Evolutionary conservation across 2,888 invertebrate genomes (phyloP), one percentile per base, ranked within the genome.

Genomic region (Eristalis intricaria): DNA sequence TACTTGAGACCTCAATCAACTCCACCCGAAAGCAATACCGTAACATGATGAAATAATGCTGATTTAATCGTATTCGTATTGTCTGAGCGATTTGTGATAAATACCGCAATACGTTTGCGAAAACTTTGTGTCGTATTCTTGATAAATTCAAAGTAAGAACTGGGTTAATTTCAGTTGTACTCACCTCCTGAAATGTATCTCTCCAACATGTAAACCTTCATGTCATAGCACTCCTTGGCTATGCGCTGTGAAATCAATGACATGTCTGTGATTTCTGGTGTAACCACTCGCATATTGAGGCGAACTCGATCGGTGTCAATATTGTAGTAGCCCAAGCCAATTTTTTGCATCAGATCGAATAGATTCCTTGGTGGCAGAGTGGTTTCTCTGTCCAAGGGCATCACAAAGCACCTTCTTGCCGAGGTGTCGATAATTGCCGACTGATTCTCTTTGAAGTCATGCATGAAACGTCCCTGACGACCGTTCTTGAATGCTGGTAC

Each of bases 401-500:
- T 97, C 22, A 98, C 95, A 93, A 98, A 99, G 94, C 99, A 99
- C 35, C 97, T 95, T 73, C 94, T 94, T 50, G 95, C 94, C 81
- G 95, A 95, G 19, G 95, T 93, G 93, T 98, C 98, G 82, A 97
- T 95, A 87, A 98, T 98, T 91, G 96, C 95, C 43, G 96, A 95
- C 73, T 94, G 93, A 90, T 96, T 96, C 89, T 95, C 95, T 89
- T 95, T 96, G 92, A 99, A 99, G 93, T 99, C 98, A 91, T 99
- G 99, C 90, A 99, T 96, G 91, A 98, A 98, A 88, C 97, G 95
- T 75, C 98, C 97, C 64, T 95, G 95, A 43, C 96, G 95, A 1
- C 97, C 97, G 89, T 96, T 96, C 87, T 95, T 95, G 91, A 97
- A 97, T 91, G 97, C 96, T 15, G 97, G 96, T 8, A 99, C 98